Conservation (phyloP, 2,888 invertebrate genomes). For the Calephelis perditalis region DNA sequence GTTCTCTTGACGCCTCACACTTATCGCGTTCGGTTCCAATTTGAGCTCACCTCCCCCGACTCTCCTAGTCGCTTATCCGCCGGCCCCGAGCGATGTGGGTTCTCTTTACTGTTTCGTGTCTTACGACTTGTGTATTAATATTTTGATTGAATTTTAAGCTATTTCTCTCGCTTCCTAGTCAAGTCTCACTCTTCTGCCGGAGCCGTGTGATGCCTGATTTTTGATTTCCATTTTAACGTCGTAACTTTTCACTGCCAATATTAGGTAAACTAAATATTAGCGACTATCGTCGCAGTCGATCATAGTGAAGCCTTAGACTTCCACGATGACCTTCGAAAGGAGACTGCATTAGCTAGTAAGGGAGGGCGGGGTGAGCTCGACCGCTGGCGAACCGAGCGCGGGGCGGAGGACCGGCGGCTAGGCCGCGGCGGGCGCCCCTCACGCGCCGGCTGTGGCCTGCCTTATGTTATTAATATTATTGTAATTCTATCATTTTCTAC, state of each 20-base stretch:
- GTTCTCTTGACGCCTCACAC: conserved; percentile 42
- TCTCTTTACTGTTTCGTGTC: conserved; percentile 2
- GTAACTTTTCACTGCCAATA: no score
- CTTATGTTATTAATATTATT: conserved; percentile 49
- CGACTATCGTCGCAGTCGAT: no score
- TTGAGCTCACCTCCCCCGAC: conserved; percentile 5
- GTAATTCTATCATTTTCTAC: conserved; percentile 56
- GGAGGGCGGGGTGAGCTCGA: conserved; percentile 41
- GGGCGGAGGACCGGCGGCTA: conserved; percentile 72
- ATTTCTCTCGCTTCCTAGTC: conserved; percentile 10
- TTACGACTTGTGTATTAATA: neutral
- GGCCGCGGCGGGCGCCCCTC: conserved; percentile 68
- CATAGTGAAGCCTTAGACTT: no score
- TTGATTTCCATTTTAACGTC: no score
- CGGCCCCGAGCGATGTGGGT: conserved; percentile 5
- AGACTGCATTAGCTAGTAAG: no score
- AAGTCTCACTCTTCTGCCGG: neutral
- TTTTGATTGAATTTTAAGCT: neutral
- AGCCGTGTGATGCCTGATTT: neutral
- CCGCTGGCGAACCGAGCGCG: conserved; percentile 46
- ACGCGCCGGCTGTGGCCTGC: conserved; percentile 65
- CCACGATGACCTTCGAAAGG: no score
- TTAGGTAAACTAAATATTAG: no score
- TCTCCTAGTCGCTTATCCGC: neutral
- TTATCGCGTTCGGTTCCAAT: conserved; percentile 3